Evolutionary conservation across 2,797 vertebrate species (phyloP).

Genomic region (Cuniculus paca): DNA sequence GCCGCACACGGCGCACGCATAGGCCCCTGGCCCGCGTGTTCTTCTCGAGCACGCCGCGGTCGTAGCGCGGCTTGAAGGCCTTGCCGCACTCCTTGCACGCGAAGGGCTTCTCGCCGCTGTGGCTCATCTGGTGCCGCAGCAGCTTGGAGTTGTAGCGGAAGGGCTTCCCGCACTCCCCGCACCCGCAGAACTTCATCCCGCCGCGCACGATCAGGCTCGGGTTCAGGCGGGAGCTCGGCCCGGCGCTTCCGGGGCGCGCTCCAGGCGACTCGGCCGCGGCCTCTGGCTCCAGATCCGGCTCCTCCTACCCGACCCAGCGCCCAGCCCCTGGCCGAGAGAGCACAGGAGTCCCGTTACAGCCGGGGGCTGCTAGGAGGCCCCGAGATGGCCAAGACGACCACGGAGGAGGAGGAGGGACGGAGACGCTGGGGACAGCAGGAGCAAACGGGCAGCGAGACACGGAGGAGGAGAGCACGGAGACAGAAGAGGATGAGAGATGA

Average conservation of each 20-base stretch:
- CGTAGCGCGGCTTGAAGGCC: conserved; percentile 70
- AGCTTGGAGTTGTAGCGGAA: conserved; percentile 68
- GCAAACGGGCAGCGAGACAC: neutral
- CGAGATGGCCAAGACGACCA: neutral
- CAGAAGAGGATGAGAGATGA: neutral
- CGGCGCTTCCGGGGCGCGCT: accelerated
- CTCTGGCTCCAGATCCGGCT: neutral
- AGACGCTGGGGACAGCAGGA: neutral
- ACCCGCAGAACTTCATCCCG: conserved; percentile 69
- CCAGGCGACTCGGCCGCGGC: neutral
- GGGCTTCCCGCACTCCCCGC: conserved; percentile 66
- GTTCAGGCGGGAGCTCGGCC: conserved; percentile 10
- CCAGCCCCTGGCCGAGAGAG: conserved; percentile 30
- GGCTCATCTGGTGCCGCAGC: conserved; percentile 58
- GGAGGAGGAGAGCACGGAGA: too few species aligned
- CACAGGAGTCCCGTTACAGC: neutral
- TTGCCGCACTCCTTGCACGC: conserved; percentile 58
- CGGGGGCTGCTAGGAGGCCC: neutral
- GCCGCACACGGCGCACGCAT: conserved; percentile 64
- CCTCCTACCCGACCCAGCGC: neutral
- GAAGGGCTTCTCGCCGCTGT: conserved; percentile 66
- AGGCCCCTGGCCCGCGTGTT: conserved; percentile 63
- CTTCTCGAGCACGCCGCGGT: conserved; percentile 49
- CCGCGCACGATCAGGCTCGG: conserved; percentile 63
- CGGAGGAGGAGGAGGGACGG: neutral